Evolutionary conservation across 2,797 vertebrate species (phyloP).

Genomic region (Graptemys geographica): DNA sequence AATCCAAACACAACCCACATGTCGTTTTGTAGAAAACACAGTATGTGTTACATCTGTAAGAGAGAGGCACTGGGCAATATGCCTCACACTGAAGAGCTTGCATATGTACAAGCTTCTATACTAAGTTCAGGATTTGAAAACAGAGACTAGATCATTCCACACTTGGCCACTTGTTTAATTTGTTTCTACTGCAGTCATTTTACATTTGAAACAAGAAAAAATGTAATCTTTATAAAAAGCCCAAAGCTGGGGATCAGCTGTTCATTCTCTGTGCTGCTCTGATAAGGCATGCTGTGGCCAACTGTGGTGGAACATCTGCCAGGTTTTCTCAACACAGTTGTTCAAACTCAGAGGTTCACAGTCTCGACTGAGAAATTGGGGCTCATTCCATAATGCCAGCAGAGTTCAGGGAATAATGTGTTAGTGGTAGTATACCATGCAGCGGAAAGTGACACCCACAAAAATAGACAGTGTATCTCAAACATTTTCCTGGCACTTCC

Average conservation of each 20-base stretch:
- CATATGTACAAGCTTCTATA: slow-evolving; percentile 50
- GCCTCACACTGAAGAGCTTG: slow-evolving; percentile 70
- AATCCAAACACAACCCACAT: slow-evolving; percentile 57
- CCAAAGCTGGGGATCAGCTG: background rate
- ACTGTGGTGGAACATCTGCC: background rate
- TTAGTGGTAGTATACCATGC: accelerated
- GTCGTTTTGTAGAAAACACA: slow-evolving; percentile 64
- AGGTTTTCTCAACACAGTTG: background rate
- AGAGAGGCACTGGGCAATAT: slow-evolving; percentile 63
- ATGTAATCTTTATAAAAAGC: background rate
- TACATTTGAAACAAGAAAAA: background rate
- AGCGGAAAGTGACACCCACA: background rate
- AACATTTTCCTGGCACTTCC: slow-evolving; percentile 3
- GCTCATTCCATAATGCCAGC: background rate
- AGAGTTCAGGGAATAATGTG: background rate
- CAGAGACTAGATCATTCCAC: slow-evolving; percentile 46
- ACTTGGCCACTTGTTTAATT: slow-evolving; percentile 55
- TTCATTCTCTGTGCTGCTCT: background rate
- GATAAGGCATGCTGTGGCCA: background rate
- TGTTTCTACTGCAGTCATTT: slow-evolving; percentile 60
- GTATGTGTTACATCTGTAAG: slow-evolving; percentile 63
- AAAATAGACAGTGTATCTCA: background rate
- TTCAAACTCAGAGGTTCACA: background rate
- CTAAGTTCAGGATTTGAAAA: slow-evolving; percentile 61
- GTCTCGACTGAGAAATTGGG: background rate